Base-by-base conservation (phyloP, 2,888 invertebrate genomes). In the Euclidia mi region DNA sequence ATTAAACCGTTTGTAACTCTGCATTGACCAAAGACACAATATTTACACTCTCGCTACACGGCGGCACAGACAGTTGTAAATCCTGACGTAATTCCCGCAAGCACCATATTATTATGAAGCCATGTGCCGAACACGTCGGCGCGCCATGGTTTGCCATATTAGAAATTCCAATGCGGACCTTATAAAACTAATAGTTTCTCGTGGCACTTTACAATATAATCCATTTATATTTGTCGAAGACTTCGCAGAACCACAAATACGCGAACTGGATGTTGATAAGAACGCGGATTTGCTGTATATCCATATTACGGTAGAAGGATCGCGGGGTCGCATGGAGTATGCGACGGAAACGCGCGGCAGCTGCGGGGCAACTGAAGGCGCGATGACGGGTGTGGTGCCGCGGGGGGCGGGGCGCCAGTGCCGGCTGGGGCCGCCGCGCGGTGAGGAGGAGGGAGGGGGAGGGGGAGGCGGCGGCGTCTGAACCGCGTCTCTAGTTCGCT, bases 61-160 rank as follows among this genome's bases (percentile, higher is more conserved):
- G 66, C 71, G 78, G 71, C 81, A 84, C 82, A 76, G 70, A 74
- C 70, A 78, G 74, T 82, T 65, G 81, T 79, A 67, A 79, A 78
- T 79, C 64, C 74, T 85, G 84, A 86, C 85, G 87, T 87, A 88
- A 88, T 87, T 84, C 85, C 85, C 86, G 84, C 85, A 84, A 91
- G 85, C 89, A 88, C 88, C 85, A 88, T 87, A 89, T 90, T 88
- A 91, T 87, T 88, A 89, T 79, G 84, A 84, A 87, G 90, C 92
- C 93, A 94, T 94, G 93, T 94, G 94, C 87, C 88, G 87, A 88
- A 88, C 93, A 94, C 91, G 94, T 91, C 93, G 92, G 89, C 89
- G 87, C 89, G 87, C 86, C 78, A 84, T 85, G 81, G 82, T 81
- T 86, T 82, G 90, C 87, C 90, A 85, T 91, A 87, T 89, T 88